A percentile compares a stretch with the other conserved stretches of the same genome.
These are phyloP conservation scores for Tonatia bakeri DNA, from an alignment of 2,113 vertebrate species.

Conservation along the genomic window DNA sequence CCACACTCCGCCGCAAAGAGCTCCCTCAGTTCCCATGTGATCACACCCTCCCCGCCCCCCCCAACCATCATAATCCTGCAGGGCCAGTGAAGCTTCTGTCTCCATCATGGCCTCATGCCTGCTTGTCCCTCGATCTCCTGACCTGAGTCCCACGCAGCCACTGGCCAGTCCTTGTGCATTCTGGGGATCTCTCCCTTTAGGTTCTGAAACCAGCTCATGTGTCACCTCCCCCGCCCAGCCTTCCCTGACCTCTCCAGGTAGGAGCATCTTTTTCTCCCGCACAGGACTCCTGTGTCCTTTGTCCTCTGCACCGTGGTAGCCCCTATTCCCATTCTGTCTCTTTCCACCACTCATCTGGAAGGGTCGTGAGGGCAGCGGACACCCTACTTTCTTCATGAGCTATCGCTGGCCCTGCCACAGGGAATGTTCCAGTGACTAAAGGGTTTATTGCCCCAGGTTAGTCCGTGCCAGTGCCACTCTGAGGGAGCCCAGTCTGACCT, in stretches of 20 bases:
- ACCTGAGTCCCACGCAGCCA: background rate
- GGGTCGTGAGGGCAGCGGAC: background rate
- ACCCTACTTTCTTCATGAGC: background rate
- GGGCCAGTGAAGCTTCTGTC: background rate
- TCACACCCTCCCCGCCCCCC: background rate
- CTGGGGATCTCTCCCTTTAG: background rate
- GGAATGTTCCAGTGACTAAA: background rate
- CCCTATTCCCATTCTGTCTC: background rate
- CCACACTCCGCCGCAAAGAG: background rate
- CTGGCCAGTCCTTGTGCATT: background rate
- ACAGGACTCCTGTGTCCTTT: background rate
- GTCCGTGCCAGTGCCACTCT: no score
- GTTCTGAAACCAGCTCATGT: background rate
- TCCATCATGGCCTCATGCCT: background rate
- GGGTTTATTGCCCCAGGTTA: background rate
- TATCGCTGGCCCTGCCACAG: background rate
- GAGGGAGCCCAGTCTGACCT: background rate
- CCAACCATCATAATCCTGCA: background rate
- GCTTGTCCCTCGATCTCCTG: background rate
- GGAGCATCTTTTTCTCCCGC: background rate
- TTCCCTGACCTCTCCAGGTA: background rate
- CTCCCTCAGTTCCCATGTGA: background rate
- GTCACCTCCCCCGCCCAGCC: background rate
- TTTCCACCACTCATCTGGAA: background rate
- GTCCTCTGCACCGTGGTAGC: no score